These are phyloP conservation scores for Tridacna crocea DNA, from an alignment of 2,888 invertebrate genomes.

Conservation along the genomic window DNA sequence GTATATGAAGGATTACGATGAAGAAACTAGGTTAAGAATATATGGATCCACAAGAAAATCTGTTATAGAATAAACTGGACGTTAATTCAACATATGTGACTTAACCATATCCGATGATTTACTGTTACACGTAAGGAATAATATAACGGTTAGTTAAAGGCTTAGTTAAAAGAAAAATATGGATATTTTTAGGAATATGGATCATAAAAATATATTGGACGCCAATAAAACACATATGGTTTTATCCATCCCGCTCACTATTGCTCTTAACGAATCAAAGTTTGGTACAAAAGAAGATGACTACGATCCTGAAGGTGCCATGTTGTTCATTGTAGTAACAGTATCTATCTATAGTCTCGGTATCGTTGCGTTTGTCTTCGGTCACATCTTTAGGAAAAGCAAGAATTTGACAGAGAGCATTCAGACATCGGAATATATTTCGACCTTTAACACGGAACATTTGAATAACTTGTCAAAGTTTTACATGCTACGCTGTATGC, in stretches of 20 bases:
- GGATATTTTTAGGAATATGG: background rate
- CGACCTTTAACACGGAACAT: slow-evolving; percentile 9
- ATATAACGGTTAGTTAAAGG: too few relatives aligned
- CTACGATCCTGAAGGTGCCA: slow-evolving; percentile 12
- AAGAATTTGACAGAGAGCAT: background rate
- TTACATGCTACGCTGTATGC: slow-evolving; percentile 13
- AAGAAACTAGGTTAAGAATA: too few relatives aligned
- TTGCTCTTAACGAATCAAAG: background rate
- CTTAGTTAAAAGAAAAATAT: background rate
- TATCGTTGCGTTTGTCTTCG: slow-evolving; percentile 14
- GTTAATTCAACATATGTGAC: too few relatives aligned
- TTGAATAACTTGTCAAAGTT: slow-evolving; percentile 12
- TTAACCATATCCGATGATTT: too few relatives aligned
- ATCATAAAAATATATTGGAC: background rate
- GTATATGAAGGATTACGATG: too few relatives aligned
- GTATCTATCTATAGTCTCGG: slow-evolving; percentile 13
- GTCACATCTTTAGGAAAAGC: slow-evolving; percentile 11
- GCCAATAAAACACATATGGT: slow-evolving; percentile 5
- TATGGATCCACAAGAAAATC: too few relatives aligned
- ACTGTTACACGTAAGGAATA: too few relatives aligned
- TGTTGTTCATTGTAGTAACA: slow-evolving; percentile 9
- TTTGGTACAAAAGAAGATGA: slow-evolving; percentile 2
- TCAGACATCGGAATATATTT: slow-evolving; percentile 8
- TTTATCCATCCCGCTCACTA: background rate
- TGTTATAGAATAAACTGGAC: too few relatives aligned